phyloP scores from a whole-genome alignment of 1,140 invertebrate species.

The Drosophila mauritiana region DNA sequence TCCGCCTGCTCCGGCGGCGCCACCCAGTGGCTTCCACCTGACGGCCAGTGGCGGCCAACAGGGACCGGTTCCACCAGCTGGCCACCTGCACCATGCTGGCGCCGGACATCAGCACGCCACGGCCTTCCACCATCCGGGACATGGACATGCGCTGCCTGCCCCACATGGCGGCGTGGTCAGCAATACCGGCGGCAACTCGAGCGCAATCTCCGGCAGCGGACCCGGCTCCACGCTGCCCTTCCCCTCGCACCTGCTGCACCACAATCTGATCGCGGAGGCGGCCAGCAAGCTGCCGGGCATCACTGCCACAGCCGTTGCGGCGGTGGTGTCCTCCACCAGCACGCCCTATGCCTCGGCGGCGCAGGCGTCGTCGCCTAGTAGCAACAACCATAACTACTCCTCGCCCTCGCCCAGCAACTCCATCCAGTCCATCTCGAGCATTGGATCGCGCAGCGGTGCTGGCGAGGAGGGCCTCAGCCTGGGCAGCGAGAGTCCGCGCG shows the following conservation, averaged over 20 bases:
- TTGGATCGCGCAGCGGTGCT: conserved; percentile 64
- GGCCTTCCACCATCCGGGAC: conserved; percentile 65
- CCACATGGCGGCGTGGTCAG: conserved; percentile 55
- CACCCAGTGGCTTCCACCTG: conserved; percentile 63
- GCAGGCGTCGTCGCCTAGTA: conserved; percentile 12
- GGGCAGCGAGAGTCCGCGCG: conserved; percentile 73
- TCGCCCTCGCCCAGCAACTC: conserved; percentile 82
- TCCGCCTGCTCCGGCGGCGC: conserved; percentile 39
- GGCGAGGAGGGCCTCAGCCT: conserved; percentile 57
- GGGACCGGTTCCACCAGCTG: conserved; percentile 4
- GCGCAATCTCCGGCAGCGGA: conserved; percentile 36
- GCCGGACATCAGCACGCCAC: conserved; percentile 35
- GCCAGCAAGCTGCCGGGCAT: conserved; percentile 77
- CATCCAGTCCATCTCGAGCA: conserved; percentile 82
- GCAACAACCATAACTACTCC: conserved; percentile 65
- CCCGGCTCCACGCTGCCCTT: conserved; percentile 86
- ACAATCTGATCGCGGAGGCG: conserved; percentile 81
- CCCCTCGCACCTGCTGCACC: conserved; percentile 86
- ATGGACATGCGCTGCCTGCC: conserved; percentile 50
- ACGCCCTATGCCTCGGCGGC: conserved; percentile 38
- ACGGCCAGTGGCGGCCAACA: conserved; percentile 60
- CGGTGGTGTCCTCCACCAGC: conserved; percentile 62
- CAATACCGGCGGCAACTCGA: conserved; percentile 45
- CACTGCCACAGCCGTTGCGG: conserved; percentile 66
- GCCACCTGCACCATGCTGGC: conserved; percentile 16